Evolutionary conservation across 2,888 invertebrate genomes (phyloP), one percentile per base, ranked within the genome.

Genomic region (Platycnemis pennipes): DNA sequence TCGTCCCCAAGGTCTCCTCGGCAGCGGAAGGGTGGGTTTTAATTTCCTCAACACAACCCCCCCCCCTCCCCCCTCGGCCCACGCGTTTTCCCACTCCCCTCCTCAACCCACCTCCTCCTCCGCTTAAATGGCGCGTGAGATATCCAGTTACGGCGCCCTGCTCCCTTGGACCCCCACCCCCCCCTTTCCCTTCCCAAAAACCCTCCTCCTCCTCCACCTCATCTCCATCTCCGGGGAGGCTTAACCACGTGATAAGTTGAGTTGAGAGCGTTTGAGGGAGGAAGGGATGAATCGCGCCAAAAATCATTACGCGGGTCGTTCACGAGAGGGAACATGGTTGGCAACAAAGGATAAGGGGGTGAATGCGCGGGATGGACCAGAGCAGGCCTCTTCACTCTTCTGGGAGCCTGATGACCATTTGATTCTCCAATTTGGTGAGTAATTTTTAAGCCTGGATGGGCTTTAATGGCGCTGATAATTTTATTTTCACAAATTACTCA

Each of bases 111-210:
- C 77, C 77, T 26, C n/a, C 3, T 13, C 26, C 77, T 31, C 77
- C 77, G 77, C 77, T 77, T 77, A 77, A 77, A 77, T 77, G 77
- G 77, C 31, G 77, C 77, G 77, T 77, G 77, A 77, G 77, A 77
- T 77, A 77, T 77, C 77, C 77, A 77, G 77, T 77, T 77, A 77
- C 77, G 31, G 77, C 37, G 77, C 31, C 77, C 26, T 37, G 11
- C 37, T 37, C 77, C 22, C 77, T 77, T 37, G 11, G 13, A 31
- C 11, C 4, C 77, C 13, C 31, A 11, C 77, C 69, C 31, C 13
- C n/a, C 77, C 37, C 26, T n/a, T 37, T 11, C 77, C 31, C 77
- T 16, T 77, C 37, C 31, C 11, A 77, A 77, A 77, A 77, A 77
- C 77, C 77, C 77, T 77, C n/a, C n/a, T n/a, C n/a, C n/a, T n/a